These are phyloP conservation scores for Apocrypta bakeri DNA, from an alignment of 1,140 invertebrate genomes.

Conservation along the genomic window DNA sequence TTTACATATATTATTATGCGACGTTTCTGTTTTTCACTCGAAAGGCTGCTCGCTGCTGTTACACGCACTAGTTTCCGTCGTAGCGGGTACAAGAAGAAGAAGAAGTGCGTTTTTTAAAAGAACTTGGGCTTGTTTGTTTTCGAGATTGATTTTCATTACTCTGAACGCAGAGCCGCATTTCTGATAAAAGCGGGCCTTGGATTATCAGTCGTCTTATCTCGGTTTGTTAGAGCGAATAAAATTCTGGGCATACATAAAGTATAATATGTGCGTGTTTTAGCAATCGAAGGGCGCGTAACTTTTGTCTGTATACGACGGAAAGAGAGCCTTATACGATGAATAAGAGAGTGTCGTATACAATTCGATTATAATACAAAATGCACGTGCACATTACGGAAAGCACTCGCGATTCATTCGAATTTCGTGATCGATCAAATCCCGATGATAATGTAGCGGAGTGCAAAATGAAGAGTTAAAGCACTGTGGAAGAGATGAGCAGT, in stretches of 20 bases:
- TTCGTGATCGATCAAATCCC: too few species aligned
- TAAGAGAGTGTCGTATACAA: too few species aligned
- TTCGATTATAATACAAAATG: too few species aligned
- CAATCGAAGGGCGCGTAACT: neutral
- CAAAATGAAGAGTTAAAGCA: too few species aligned
- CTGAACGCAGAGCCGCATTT: slow-evolving; percentile 1
- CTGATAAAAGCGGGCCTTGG: slow-evolving; percentile 33
- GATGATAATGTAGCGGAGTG: too few species aligned
- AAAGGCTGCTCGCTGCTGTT: slow-evolving; percentile 21
- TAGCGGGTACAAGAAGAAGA: slow-evolving; percentile 8
- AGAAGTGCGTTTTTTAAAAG: neutral
- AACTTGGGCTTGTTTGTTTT: slow-evolving; percentile 10
- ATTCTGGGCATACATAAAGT: too few species aligned
- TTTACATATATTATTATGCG: neutral
- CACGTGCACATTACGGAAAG: too few species aligned
- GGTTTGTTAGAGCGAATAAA: slow-evolving; percentile 15
- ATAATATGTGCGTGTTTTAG: neutral
- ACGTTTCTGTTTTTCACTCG: slow-evolving; percentile 20
- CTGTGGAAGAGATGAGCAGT: too few species aligned
- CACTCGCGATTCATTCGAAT: too few species aligned
- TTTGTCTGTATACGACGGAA: too few species aligned
- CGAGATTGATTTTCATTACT: slow-evolving; percentile 27
- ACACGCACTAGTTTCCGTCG: neutral
- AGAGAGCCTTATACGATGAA: too few species aligned
- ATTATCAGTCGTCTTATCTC: slow-evolving; percentile 27